phyloP scores from a whole-genome alignment of 2,888 invertebrate genomes.

The Pegoplata infirma region DNA sequence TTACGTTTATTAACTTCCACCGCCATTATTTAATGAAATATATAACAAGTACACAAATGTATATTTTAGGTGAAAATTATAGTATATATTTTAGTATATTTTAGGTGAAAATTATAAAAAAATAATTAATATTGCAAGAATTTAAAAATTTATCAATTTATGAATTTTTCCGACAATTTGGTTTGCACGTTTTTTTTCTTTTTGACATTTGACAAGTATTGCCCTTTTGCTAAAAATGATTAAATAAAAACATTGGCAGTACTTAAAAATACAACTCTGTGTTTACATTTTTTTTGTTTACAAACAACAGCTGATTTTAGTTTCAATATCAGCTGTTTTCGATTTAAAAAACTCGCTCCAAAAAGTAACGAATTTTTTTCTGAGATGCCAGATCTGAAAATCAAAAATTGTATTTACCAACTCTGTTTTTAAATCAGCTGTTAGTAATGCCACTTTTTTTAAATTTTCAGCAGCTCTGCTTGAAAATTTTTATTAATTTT shows the following conservation, averaged over 20 bases:
- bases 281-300: conserved; percentile 8
- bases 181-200: conserved; percentile 38
- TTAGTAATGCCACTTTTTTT: neutral
- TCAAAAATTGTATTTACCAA: neutral
- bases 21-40: too few species aligned
- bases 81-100: neutral
- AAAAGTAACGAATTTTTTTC: neutral
- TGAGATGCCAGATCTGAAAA: neutral
- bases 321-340: too few species aligned
- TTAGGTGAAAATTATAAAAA: neutral
- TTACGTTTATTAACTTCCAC: conserved; percentile 72
- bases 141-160: neutral
- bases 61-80: conserved; percentile 9
- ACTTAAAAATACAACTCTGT: neutral
- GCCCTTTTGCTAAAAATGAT: neutral
- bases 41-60: too few species aligned
- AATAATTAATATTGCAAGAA: neutral
- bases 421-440: neutral
- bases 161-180: conserved; percentile 7
- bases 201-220: neutral
- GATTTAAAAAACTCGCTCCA: too few species aligned
- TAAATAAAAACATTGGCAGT: neutral
- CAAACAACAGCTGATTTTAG: conserved; percentile 8
- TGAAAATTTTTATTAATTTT: neutral
- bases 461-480: neutral